Conservation (phyloP, 2,888 invertebrate species). For the Dynastes tityus region DNA sequence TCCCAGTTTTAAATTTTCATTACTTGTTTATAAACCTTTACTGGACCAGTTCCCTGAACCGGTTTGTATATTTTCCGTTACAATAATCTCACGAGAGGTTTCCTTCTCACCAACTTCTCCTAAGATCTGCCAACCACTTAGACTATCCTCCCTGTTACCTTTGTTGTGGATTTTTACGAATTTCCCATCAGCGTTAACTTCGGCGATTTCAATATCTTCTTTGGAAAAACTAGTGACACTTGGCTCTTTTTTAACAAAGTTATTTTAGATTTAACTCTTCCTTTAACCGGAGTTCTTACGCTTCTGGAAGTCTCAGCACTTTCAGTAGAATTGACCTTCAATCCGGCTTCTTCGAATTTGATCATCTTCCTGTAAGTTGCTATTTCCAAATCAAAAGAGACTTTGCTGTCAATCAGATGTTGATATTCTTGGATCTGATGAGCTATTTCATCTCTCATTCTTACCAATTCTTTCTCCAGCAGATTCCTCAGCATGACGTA, state of each 20-base stretch:
- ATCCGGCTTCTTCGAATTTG: conserved; percentile 86
- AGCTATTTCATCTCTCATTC: conserved; percentile 89
- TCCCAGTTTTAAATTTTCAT: no score
- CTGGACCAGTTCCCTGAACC: no score
- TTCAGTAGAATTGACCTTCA: conserved; percentile 76
- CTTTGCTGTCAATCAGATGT: conserved; percentile 97
- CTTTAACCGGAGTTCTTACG: conserved; percentile 68
- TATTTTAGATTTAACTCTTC: conserved; percentile 74
- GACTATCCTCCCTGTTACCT: conserved; percentile 80
- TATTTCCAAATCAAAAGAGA: conserved; percentile 68
- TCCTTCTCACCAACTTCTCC: conserved; percentile 87
- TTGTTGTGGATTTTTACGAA: conserved; percentile 92
- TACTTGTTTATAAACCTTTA: no score
- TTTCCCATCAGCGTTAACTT: conserved; percentile 89
- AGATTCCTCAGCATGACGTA: conserved; percentile 83
- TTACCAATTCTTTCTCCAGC: conserved; percentile 84
- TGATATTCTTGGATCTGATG: conserved; percentile 94
- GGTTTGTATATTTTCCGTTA: no score
- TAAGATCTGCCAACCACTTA: conserved; percentile 89
- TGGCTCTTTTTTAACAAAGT: conserved; percentile 77
- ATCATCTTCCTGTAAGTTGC: conserved; percentile 85
- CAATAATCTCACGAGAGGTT: conserved; percentile 67
- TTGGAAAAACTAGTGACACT: conserved; percentile 82
- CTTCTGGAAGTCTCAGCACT: conserved; percentile 54
- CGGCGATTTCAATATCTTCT: conserved; percentile 87